Conservation (phyloP, 2,888 invertebrate species). For the Lamproptera curius region DNA sequence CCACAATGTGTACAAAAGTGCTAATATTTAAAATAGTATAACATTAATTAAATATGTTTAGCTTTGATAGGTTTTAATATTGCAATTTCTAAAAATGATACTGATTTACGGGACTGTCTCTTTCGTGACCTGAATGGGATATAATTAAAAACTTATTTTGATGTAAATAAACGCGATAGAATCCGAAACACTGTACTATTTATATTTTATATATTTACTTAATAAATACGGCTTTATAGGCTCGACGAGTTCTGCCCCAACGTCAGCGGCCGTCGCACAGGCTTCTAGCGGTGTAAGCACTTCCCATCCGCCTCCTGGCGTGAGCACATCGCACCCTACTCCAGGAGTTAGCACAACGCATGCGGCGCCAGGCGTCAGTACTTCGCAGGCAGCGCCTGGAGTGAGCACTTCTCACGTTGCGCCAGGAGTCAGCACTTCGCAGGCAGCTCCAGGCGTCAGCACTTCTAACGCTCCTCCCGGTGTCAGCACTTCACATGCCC, state of each 20-base stretch:
- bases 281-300: conserved; percentile 54
- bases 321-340: conserved; percentile 34
- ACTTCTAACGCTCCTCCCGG: conserved; percentile 42
- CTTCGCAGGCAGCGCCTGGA: conserved; percentile 34
- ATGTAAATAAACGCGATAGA: too few species aligned
- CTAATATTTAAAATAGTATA: too few species aligned
- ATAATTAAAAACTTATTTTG: too few species aligned
- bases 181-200: too few species aligned
- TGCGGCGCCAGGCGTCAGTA: conserved; percentile 45
- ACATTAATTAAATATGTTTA: too few species aligned
- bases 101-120: too few species aligned
- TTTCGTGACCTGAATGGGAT: too few species aligned
- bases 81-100: too few species aligned
- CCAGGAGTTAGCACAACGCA: conserved; percentile 48
- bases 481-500: conserved; percentile 50
- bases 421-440: conserved; percentile 36
- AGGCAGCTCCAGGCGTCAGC: conserved; percentile 35
- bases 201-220: too few species aligned
- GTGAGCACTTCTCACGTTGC: conserved; percentile 44
- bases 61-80: too few species aligned
- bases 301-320: conserved; percentile 44
- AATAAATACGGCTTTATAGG: conserved; percentile 23
- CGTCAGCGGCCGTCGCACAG: conserved; percentile 39
- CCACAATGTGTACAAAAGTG: too few species aligned
- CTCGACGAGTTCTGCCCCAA: conserved; percentile 34